Conservation (phyloP, 2,888 invertebrate species). For the Idaea straminata region DNA sequence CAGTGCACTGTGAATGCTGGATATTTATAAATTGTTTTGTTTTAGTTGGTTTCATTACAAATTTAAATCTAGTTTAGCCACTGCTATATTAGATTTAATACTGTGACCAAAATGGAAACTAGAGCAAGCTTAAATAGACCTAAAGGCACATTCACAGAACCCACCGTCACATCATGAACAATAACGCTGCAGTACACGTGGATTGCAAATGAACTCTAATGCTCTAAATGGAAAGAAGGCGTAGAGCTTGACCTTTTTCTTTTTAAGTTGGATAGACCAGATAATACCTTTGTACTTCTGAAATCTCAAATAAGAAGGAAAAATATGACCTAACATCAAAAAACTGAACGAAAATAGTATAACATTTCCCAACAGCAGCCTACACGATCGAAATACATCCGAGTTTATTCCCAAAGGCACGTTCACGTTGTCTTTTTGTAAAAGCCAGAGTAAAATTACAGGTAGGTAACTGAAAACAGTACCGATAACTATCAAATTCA, state of each 20-base stretch:
- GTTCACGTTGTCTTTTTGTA: neutral
- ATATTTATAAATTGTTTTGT: neutral
- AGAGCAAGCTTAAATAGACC: no score
- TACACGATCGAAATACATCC: neutral
- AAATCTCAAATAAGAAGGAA: neutral
- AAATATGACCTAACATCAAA: neutral
- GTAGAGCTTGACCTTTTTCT: no score
- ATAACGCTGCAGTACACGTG: no score
- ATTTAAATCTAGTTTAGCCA: no score
- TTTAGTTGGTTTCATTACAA: no score
- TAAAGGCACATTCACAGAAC: no score
- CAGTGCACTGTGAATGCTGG: neutral
- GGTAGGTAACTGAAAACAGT: constrained; percentile 23
- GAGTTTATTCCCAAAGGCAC: neutral
- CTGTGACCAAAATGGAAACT: no score
- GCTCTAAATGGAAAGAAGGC: no score
- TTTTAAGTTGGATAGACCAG: neutral
- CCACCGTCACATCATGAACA: no score
- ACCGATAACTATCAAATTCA: constrained; percentile 36
- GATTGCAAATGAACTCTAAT: no score
- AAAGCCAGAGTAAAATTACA: constrained; percentile 19
- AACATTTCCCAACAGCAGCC: neutral
- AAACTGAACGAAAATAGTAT: neutral
- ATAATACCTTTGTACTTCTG: neutral
- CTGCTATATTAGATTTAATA: no score